Evolutionary conservation across 1,140 invertebrate genomes (phyloP), one percentile per base, ranked within the genome.

Genomic region (Tachypleus tridentatus): DNA sequence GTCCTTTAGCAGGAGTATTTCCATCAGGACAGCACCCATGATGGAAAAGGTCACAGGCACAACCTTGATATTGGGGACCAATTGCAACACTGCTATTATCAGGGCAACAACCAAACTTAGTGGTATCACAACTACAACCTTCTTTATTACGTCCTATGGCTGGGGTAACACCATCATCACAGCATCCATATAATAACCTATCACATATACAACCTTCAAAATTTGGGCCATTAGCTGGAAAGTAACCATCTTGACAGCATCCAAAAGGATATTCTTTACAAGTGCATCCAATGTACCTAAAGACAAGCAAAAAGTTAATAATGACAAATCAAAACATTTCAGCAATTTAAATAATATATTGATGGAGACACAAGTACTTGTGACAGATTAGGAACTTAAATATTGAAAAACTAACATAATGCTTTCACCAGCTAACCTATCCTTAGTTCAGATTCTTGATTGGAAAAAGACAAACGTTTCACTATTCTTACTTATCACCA

Each of bases 181-280:
- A 93, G 70, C 90, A 93, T 29, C 93, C 92, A 73, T 82, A 91
- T 72, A 85, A 83, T 58, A 85, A 87, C 51, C 86, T 79, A 54
- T 86, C 82, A 73, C 92, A 95, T 57, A 84, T 83, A 74, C 91
- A 94, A 11, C 88, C 89, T 67, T 80, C 80, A 3, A 73, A 68
- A 67, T 88, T 89, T 1, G 85, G 80, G 47, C 80, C 82, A 58
- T 5, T 86, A 87, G 77, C 85, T 77, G 75, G 74, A 10, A 82
- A 81, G n/a, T 74, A 69, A 5, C 82, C 85, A 78, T 97, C 94
- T 1, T 87, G 83, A 74, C 94, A 97, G 76, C 94, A 97, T 51
- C 89, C 89, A 75, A 81, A 87, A 53, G 82, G 83, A 3, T 86
- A 82, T 72, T 83, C 83, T 68, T 86, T 78, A 72, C 91, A 94